Evolutionary conservation across 2,888 invertebrate genomes (phyloP), one percentile per base, ranked within the genome.

Genomic region (Lasioglossum morio): DNA sequence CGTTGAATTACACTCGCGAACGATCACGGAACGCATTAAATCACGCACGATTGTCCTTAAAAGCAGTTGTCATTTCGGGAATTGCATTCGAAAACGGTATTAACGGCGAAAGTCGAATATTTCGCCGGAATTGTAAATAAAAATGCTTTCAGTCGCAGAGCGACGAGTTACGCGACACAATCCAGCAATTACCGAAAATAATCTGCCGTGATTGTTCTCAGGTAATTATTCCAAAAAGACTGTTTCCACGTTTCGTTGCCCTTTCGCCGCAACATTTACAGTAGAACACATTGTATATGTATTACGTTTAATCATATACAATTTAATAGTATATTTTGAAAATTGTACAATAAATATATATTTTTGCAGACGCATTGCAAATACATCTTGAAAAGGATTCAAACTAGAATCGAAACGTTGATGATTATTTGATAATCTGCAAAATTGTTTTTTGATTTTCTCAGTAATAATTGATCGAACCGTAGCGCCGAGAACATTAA

Each of bases 1-100:
- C 30, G 40, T 69, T 23, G 82, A 73, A 74, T 81, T 73, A 81
- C 72, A 48, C 34, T 66, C 72, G 66, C 16, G 82, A 80, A 48
- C 72, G 72, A 80, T 43, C 72, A 63, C 81, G 37, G 72, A 63
- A 40, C 40, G 30, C 12, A 48, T 40, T 57, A 72, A 81, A 81
- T 69, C 72, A 73, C 73, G 34, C 69, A 19, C 66, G 37, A 81
- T 69, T 81, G 73, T 69, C 81, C 43, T 81, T 81, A 48, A 16
- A 57, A 34, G 43, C 23, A 34, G 27, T 43, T 16, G 37, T 40
- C 27, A 34, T 73, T 77, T 66, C 40, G 34, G 19, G 53, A 53
- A 48, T 48, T n/a, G 37, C 27, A 19, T 19, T 66, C 40, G 66
- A 63, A 12, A 40, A 57, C n/a, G 30, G 30, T 19, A 63, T 30